Base-by-base conservation (phyloP, 2,888 invertebrate genomes). In the Seira ritae region DNA sequence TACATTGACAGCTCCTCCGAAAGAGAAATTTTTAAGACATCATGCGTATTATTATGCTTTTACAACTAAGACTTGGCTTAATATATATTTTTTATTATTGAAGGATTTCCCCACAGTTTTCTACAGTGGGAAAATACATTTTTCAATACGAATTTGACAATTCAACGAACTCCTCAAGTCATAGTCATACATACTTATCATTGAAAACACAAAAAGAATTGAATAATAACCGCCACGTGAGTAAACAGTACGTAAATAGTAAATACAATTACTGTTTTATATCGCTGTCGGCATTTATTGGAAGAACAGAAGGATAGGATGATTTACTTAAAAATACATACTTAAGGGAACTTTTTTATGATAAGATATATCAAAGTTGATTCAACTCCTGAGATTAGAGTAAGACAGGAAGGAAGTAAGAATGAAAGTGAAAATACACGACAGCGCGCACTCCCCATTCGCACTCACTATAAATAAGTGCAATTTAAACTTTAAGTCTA, bases 11-110 rank as follows among this genome's bases (percentile, higher is more conserved):
- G 74, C 75, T 79, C 66, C 70, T 75, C 84, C 79, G 84, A 84
- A 84, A 84, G 84, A 84, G 84, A 84, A 84, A 84, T 71, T 84
- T 84, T 84, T 75, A n/a, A n/a, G n/a, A n/a, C n/a, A n/a, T n/a
- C n/a, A n/a, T n/a, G n/a, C 17, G 22, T 71, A 42, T 12, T 62
- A 37, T 62, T n/a, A n/a, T n/a, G n/a, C n/a, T n/a, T 19, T 62
- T 17, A 62, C 8, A 6, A 17, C 3, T 12, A 55, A 17, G 55
- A 3, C n/a, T 2, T 6, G 19, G 19, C n/a, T 55, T 1, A 2
- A 12, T 2, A 17, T 1, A 12, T 19, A 17, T 17, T 17, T 55
- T 55, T 55, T 55, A 55, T 55, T 55, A 17, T 19, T 17, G n/a
- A 19, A 19, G 19, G 19, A 55, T 17, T 55, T 17, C 19, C 19